A percentile compares a stretch with the other conserved stretches of the same genome.
Evolutionary conservation across 2,797 vertebrate species (phyloP).

Genomic region (Rousettus madagascariensis): DNA sequence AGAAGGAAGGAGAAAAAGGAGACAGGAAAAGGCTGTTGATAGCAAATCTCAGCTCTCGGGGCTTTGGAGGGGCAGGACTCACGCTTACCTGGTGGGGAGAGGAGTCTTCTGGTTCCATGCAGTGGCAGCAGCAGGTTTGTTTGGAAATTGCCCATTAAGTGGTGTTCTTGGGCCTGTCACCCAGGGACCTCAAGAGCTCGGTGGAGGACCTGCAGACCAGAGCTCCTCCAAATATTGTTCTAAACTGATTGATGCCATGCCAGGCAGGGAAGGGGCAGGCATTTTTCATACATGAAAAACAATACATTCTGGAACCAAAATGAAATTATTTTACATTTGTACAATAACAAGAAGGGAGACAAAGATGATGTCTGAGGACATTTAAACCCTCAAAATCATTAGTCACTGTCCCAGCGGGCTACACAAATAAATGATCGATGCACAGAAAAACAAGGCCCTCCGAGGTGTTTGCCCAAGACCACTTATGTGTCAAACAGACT

Average conservation of each 20-base stretch:
- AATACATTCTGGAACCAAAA: constrained; percentile 64
- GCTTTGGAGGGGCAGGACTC: background rate
- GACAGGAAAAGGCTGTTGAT: background rate
- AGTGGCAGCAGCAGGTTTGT: constrained; percentile 52
- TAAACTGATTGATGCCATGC: constrained; percentile 80
- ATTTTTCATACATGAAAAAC: constrained; percentile 80
- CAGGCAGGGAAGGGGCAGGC: constrained; percentile 60
- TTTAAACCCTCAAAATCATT: constrained; percentile 81
- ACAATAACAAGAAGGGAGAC: constrained; percentile 80
- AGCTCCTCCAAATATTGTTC: constrained; percentile 80
- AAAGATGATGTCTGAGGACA: constrained; percentile 80
- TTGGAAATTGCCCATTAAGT: constrained; percentile 77
- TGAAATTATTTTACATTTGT: constrained; percentile 81
- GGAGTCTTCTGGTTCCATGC: background rate
- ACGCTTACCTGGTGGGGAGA: background rate
- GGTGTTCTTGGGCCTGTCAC: constrained; percentile 68
- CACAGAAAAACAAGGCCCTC: constrained; percentile 85
- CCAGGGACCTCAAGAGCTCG: constrained; percentile 33
- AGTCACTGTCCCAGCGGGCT: constrained; percentile 84
- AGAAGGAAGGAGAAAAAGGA: background rate
- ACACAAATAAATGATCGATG: constrained; percentile 88
- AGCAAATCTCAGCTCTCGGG: background rate
- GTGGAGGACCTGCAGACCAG: constrained; percentile 67
- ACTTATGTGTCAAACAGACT: constrained; percentile 90
- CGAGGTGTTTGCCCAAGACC: constrained; percentile 88